Base-by-base conservation (phyloP, 2,888 invertebrate species). In the Plebejus melissa region DNA sequence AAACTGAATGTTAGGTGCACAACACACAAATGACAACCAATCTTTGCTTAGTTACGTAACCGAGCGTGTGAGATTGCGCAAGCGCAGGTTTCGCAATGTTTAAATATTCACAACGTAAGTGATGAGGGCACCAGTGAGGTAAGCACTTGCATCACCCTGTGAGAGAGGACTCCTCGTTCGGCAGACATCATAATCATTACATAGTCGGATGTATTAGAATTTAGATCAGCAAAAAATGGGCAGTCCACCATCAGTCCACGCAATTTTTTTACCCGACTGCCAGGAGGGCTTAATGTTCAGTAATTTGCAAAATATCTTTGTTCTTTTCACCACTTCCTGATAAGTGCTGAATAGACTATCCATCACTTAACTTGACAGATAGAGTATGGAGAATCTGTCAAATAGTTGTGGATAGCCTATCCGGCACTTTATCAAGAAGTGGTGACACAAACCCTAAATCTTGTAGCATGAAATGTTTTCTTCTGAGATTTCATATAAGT, bases 71-170 rank as follows among this genome's bases (percentile, higher is more conserved):
- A 16, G 50, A 4, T 72, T 72, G 72, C 72, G 50, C 16, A 71
- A 71, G 71, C 46, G 54, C 65, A 16, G 46, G 22, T 71, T 71
- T 71, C 71, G 46, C 46, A 71, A 71, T 46, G 28, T 71, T 41
- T 71, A 46, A 46, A 71, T 71, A 71, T 72, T 72, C 72, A 50
- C 72, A 72, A 72, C 71, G 71, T 50, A 46, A 50, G 46, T 36
- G 72, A 72, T 72, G 72, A 46, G 71, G 41, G 41, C 22, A 71
- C 71, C 13, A 46, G 72, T 72, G 72, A 72, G 72, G 72, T 72
- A 72, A 72, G 72, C 71, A 46, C 72, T 72, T 72, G 72, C 72
- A 72, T 72, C 72, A 72, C 28, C 28, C 28, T 32, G 28, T 5
- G 28, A 65, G 28, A 65, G 65, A 65, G 13, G 65, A 32, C 65